Base-by-base conservation (phyloP, 2,113 vertebrate genomes). In the Saguinus midas region DNA sequence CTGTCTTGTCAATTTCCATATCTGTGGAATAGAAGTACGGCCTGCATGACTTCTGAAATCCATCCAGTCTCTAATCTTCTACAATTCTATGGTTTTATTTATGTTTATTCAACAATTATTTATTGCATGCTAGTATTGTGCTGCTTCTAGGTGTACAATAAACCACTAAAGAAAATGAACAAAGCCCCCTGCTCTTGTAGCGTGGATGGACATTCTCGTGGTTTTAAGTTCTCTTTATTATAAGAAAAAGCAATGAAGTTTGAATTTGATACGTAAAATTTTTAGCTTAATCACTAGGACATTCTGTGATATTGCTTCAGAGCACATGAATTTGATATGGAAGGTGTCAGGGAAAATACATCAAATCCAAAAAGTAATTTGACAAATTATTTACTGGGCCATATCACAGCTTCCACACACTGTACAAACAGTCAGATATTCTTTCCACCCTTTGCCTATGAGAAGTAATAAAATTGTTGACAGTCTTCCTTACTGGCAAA, bases 351-450 rank as follows among this genome's bases (percentile, higher is more conserved):
- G 66, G 82, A 97, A 98, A 97, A 94, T 95, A 64, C 84, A 96
- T 58, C 35, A 81, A 66, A 92, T 55, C 32, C 9, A 58, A 94
- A 89, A 29, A 97, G 88, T 58, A 97, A 84, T 20, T 81, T 64
- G 27, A 82, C 96, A 97, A 97, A 97, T 97, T 96, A 96, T 97
- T 98, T 96, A 96, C 27, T 96, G 20, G n/a, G 66, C 92, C 64
- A 86, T 80, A 83, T 87, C 86, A 87, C 0, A 95, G 48, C 8
- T 97, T 95, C 86, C 79, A 92, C 72, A 55, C 32, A 55, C 86
- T 88, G 9, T 80, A 81, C 43, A 79, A 94, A 40, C 96, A 85
- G 43, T 90, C 89, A 96, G 82, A 84, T 88, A 83, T 14, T 97
- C 21, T 72, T 98, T 90, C n/a, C 50, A 66, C 18, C 35, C 95